Percentiles rank a stretch among this genome's conserved stretches.
phyloP scores from a whole-genome alignment of 2,888 invertebrate species.

The Leptogaster cylindrica region DNA sequence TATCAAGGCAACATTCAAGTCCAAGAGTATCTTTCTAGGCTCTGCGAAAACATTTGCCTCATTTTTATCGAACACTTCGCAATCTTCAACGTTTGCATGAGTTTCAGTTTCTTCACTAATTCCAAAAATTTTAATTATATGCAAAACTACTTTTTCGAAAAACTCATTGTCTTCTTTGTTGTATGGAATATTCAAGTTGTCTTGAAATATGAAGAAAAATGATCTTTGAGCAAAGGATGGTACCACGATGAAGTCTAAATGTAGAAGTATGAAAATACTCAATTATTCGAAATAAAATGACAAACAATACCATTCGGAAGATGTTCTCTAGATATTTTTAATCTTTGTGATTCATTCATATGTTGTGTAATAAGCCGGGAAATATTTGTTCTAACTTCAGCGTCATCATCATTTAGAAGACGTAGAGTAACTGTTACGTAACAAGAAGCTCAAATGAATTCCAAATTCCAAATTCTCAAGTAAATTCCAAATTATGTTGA shows the following conservation, averaged over 20 bases:
- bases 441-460: no score
- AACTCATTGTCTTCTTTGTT: background rate
- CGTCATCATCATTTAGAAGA: constrained; percentile 57
- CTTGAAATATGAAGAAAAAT: background rate
- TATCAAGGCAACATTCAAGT: no score
- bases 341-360: background rate
- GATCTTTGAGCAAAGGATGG: constrained; percentile 7
- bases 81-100: constrained; percentile 41
- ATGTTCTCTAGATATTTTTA: background rate
- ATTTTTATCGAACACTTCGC: constrained; percentile 57
- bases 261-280: background rate
- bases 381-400: constrained; percentile 53
- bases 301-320: background rate
- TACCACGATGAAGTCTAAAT: background rate
- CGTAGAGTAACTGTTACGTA: constrained; percentile 53
- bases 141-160: no score
- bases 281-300: background rate
- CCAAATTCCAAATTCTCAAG: no score
- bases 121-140: no score
- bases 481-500: constrained; percentile 50
- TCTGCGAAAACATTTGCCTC: constrained; percentile 58
- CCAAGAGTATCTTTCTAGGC: constrained; percentile 52
- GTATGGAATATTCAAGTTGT: background rate
- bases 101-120: background rate
- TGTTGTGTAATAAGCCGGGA: constrained; percentile 52